Evolutionary conservation across 1,140 invertebrate genomes (phyloP), one percentile per base, ranked within the genome.

Genomic region (Chelonus insularis): DNA sequence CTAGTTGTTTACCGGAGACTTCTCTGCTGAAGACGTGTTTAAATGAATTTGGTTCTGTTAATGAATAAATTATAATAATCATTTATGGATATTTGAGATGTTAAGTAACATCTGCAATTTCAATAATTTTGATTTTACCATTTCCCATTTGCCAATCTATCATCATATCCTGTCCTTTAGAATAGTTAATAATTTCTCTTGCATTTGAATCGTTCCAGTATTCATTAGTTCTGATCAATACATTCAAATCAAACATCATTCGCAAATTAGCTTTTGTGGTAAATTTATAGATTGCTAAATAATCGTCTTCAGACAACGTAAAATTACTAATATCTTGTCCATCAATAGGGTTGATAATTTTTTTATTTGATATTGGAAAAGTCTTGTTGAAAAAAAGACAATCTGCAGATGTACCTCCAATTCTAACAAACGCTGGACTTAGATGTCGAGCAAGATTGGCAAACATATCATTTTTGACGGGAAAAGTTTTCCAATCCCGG

Each of bases 121-220:
- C 66, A 32, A 2, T 43, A 48, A 25, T 48, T n/a, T n/a, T n/a
- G n/a, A n/a, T 29, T 23, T 3, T 77, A 87, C 86, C 90, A 84
- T 92, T 91, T 64, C 90, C 90, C 34, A 91, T 78, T 74, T 91
- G 88, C 87, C 88, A 91, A 65, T 88, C 85, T 1, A 88, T 65
- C 54, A 83, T 68, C 69, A 83, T 78, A 20, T 66, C 75, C 43
- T 85, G 79, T 16, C 78, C 68, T 60, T 78, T 82, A 9, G 86
- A 86, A 74, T 87, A 90, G 52, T 82, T 63, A 48, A 92, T 78
- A 12, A 92, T 77, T 62, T 86, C 71, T 58, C 76, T 73, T 9
- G 88, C 87, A 83, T 92, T 91, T 7, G 73, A 72, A 23, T 81
- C 76, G 76, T 88, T 78, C 90, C 90, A 92, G 11, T 77, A 60